Evolutionary conservation across 2,797 vertebrate species (phyloP).

Genomic region (Acanthurus leucopareius): DNA sequence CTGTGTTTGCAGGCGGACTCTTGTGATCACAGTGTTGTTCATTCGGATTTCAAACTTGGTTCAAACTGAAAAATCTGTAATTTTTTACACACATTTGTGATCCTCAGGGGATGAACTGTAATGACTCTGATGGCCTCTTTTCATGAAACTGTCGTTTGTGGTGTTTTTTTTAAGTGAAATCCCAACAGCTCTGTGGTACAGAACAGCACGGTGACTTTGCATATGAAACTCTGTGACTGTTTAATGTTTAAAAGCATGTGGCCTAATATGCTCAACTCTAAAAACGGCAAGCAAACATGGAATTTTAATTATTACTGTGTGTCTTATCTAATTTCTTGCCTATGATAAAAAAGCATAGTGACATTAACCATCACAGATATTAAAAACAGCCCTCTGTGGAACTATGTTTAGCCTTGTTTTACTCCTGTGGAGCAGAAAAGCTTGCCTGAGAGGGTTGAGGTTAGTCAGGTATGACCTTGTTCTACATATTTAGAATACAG

Average conservation of each 20-base stretch:
- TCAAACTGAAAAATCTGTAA: too few relatives aligned
- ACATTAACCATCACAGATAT: slow-evolving; percentile 1
- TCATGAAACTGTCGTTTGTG: not conserved
- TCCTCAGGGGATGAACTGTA: not conserved
- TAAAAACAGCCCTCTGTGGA: slow-evolving; percentile 8
- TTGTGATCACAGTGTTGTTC: too few relatives aligned
- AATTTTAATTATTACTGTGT: not conserved
- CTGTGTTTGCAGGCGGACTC: too few relatives aligned
- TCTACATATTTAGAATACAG: slow-evolving; percentile 76
- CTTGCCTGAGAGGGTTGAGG: slow-evolving; percentile 56
- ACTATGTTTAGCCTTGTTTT: slow-evolving; percentile 50
- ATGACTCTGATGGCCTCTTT: not conserved
- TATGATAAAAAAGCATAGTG: not conserved
- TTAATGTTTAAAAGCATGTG: not conserved
- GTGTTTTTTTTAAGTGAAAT: not conserved
- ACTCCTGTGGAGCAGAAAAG: slow-evolving; percentile 52
- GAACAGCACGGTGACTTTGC: not conserved
- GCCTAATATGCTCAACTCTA: slow-evolving; percentile 1
- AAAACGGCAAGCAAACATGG: slow-evolving; percentile 3
- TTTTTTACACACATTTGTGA: not conserved
- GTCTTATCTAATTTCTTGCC: slow-evolving; percentile 19
- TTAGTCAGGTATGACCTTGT: slow-evolving; percentile 75
- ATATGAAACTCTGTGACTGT: not conserved
- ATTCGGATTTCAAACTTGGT: too few relatives aligned
- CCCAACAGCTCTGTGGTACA: not conserved